These are phyloP conservation scores for Dinomys branickii DNA, from an alignment of 2,113 vertebrate genomes.

Conservation along the genomic window DNA sequence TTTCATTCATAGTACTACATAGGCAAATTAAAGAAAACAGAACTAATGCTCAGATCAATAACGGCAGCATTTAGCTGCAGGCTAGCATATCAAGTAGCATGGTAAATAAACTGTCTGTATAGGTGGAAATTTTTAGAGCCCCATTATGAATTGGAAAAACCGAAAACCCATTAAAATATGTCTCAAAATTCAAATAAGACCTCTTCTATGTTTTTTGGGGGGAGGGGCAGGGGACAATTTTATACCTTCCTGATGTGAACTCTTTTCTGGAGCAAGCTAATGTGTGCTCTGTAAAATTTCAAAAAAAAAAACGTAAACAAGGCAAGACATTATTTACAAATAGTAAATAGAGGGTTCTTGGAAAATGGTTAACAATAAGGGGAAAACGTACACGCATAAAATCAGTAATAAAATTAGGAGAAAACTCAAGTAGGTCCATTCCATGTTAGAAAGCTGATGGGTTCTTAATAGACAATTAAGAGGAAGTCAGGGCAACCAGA, in stretches of 20 bases:
- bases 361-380: neutral
- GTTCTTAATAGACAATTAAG: neutral
- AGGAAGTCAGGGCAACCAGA: neutral
- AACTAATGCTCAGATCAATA: conserved; percentile 82
- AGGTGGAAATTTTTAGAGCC: conserved; percentile 67
- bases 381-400: neutral
- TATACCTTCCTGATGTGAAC: conserved; percentile 23
- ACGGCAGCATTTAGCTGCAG: conserved; percentile 75
- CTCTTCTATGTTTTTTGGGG: neutral
- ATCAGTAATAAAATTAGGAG: conserved; percentile 11
- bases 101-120: conserved; percentile 77
- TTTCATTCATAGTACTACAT: conserved; percentile 79
- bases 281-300: conserved; percentile 8
- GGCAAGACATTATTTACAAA: conserved; percentile 36
- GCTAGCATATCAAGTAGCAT: conserved; percentile 70
- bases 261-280: neutral
- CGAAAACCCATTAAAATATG: conserved; percentile 6
- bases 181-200: conserved; percentile 14
- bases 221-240: neutral
- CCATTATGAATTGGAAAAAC: conserved; percentile 67
- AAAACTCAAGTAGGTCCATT: neutral
- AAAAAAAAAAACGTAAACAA: conserved; percentile 5
- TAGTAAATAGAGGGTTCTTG: neutral
- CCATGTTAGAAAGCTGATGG: neutral
- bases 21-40: conserved; percentile 81